Conservation (phyloP, 2,888 invertebrate genomes). For the Lobophora halterata region DNA sequence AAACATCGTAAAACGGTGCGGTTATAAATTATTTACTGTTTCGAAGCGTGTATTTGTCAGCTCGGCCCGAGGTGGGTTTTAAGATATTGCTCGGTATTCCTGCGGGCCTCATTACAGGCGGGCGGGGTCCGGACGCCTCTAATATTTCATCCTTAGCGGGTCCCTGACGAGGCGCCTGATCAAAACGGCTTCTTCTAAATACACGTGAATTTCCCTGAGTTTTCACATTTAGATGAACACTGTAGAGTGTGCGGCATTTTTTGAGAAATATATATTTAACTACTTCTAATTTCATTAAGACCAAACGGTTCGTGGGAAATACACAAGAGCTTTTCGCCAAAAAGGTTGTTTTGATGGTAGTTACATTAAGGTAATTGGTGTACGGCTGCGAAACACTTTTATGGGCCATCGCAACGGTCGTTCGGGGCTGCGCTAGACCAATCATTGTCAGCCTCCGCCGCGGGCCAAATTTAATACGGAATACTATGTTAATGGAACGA, state of each 20-base stretch:
- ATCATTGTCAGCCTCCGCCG: conserved; percentile 68
- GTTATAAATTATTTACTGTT: conserved; percentile 78
- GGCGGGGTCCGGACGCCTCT: conserved; percentile 62
- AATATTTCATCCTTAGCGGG: conserved; percentile 70
- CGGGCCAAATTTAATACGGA: conserved; percentile 61
- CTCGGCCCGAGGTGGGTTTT: conserved; percentile 68
- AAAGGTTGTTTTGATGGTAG: conserved; percentile 73
- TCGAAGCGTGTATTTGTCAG: conserved; percentile 75
- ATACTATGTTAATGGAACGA: conserved; percentile 66
- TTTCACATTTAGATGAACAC: conserved; percentile 58
- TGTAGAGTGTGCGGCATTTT: conserved; percentile 40
- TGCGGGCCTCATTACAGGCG: conserved; percentile 74
- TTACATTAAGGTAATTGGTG: conserved; percentile 77
- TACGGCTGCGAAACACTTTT: conserved; percentile 73
- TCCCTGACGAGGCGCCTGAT: conserved; percentile 43
- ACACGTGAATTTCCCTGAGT: conserved; percentile 40
- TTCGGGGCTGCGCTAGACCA: conserved; percentile 64
- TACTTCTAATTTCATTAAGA: conserved; percentile 68
- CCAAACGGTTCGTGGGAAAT: conserved; percentile 59
- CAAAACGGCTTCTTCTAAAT: conserved; percentile 40
- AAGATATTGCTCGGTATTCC: conserved; percentile 78
- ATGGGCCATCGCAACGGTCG: conserved; percentile 65
- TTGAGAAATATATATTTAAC: conserved; percentile 40
- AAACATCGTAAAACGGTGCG: conserved; percentile 59
- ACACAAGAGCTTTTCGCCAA: conserved; percentile 61